These are phyloP conservation scores for Steinernema hermaphroditum DNA, from an alignment of 2,888 invertebrate genomes.

Conservation along the genomic window DNA sequence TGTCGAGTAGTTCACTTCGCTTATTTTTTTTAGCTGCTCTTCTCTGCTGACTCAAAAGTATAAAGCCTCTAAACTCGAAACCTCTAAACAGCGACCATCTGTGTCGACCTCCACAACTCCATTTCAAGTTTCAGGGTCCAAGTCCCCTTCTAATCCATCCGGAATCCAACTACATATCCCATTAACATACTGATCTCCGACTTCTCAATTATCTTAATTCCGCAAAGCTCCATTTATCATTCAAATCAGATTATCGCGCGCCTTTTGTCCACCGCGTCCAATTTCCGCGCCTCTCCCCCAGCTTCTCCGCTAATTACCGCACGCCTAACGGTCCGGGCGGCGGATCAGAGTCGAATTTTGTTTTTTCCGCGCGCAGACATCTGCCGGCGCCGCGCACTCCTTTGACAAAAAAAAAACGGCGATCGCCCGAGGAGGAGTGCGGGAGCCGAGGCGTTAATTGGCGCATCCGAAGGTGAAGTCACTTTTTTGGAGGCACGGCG, in stretches of 20 bases:
- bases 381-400: conserved; percentile 5
- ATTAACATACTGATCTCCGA: neutral
- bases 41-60: too few species aligned
- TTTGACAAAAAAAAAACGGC: conserved; percentile 20
- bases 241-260: conserved; percentile 1
- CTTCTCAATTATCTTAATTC: neutral
- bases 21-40: too few species aligned
- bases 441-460: conserved; percentile 5
- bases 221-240: conserved; percentile 7
- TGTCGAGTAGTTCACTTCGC: too few species aligned
- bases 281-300: conserved; percentile 1
- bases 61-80: too few species aligned
- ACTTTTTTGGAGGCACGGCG: neutral
- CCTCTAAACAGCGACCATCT: too few species aligned
- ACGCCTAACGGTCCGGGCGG: conserved; percentile 13
- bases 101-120: too few species aligned
- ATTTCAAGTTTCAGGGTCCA: too few species aligned
- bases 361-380: conserved; percentile 23
- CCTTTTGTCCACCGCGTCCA: conserved; percentile 13
- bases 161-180: too few species aligned
- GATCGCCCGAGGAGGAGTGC: neutral
- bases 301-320: neutral
- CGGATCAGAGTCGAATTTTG: conserved; percentile 22
- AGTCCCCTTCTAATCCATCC: too few species aligned
- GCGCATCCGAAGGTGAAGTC: neutral